Evolutionary conservation across 2,113 vertebrate genomes (phyloP).

Genomic region (Setophaga coronata): DNA sequence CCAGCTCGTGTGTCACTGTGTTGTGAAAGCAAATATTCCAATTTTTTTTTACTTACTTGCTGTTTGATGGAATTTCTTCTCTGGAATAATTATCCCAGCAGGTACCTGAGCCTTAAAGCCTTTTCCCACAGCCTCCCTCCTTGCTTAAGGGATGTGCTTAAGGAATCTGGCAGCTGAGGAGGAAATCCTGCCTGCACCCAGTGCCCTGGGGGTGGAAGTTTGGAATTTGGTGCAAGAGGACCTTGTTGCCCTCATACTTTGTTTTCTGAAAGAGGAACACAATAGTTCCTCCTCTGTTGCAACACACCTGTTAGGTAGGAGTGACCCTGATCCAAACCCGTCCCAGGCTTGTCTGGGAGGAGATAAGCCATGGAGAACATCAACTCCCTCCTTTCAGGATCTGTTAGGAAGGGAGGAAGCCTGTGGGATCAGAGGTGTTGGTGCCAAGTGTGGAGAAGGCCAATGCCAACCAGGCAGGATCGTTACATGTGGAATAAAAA

Average conservation of each 20-base stretch:
- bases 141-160: background rate
- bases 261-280: background rate
- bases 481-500: accelerated
- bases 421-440: background rate
- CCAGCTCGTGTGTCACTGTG: background rate
- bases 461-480: background rate
- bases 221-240: background rate
- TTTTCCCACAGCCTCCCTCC: background rate
- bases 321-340: background rate
- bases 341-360: background rate
- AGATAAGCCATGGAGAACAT: background rate
- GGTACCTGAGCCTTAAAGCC: background rate
- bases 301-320: background rate
- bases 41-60: background rate
- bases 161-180: background rate
- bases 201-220: background rate
- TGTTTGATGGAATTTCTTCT: background rate
- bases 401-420: background rate
- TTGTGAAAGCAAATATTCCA: background rate
- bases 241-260: background rate
- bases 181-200: background rate
- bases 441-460: background rate
- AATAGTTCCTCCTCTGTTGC: background rate
- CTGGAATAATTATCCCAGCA: background rate
- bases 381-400: background rate